These are phyloP conservation scores for Diabrotica undecimpunctata DNA, from an alignment of 1,140 invertebrate species.

Conservation along the genomic window DNA sequence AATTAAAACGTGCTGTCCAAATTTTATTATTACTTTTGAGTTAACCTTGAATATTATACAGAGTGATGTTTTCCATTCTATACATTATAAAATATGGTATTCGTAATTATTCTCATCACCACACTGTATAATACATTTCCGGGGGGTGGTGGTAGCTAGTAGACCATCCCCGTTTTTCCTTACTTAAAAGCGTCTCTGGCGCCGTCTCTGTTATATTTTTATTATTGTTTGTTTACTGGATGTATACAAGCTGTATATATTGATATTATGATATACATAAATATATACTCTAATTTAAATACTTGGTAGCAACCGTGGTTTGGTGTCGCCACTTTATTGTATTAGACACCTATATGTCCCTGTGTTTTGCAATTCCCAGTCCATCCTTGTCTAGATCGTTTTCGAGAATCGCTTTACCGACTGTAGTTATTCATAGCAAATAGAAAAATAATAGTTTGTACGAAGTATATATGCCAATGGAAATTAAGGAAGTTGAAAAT, in stretches of 20 bases:
- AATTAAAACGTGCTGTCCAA: conserved; percentile 51
- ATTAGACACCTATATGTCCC: conserved; percentile 42
- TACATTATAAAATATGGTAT: background rate
- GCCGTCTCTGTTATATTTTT: background rate
- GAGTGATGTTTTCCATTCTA: conserved; percentile 12
- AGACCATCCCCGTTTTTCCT: background rate
- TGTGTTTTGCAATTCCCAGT: conserved; percentile 37
- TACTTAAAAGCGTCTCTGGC: background rate
- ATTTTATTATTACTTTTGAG: conserved; percentile 35
- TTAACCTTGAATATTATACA: conserved; percentile 1
- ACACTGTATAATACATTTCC: conserved; percentile 6
- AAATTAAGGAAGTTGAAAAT: too few species aligned
- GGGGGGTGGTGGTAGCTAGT: background rate
- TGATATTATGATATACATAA: conserved; percentile 44
- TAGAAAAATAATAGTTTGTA: too few species aligned
- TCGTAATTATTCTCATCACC: background rate
- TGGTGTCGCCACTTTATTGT: conserved; percentile 43
- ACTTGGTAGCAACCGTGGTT: conserved; percentile 44
- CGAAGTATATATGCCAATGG: too few species aligned
- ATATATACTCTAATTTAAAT: conserved; percentile 46
- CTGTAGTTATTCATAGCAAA: too few species aligned
- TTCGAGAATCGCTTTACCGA: background rate
- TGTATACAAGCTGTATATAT: conserved; percentile 50
- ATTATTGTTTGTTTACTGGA: conserved; percentile 28
- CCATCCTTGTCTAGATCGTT: conserved; percentile 16